Conservation (phyloP, 2,888 invertebrate genomes). For the Sipunculus nudus region DNA sequence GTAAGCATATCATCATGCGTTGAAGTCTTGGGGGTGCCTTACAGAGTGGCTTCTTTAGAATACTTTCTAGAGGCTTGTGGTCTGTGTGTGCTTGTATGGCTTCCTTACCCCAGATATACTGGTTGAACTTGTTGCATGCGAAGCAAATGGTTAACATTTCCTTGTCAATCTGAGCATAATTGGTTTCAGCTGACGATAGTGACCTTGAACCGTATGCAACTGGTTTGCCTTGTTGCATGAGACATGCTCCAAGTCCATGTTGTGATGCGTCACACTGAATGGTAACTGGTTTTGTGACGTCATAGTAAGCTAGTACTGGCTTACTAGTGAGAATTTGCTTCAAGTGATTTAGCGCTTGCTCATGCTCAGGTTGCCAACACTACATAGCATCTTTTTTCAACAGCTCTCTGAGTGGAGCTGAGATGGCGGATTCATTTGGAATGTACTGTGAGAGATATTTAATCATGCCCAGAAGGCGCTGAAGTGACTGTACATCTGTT, state of each 20-base stretch:
- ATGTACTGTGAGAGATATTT: constrained; percentile 34
- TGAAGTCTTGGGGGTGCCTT: constrained; percentile 28
- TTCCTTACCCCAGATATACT: constrained; percentile 30
- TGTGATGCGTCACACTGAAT: constrained; percentile 30
- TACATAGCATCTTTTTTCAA: constrained; percentile 20
- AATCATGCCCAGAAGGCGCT: constrained; percentile 29
- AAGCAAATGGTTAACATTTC: constrained; percentile 30
- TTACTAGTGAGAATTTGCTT: too few species aligned
- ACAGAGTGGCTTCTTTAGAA: constrained; percentile 15
- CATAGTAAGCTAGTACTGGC: constrained; percentile 33
- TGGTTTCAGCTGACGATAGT: constrained; percentile 28
- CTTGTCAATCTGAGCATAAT: constrained; percentile 37
- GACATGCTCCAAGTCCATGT: constrained; percentile 35
- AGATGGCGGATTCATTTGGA: constrained; percentile 33
- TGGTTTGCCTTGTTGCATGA: too few species aligned
- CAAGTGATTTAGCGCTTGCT: too few species aligned
- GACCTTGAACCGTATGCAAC: constrained; percentile 38
- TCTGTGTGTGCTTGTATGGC: constrained; percentile 32
- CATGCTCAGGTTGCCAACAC: constrained; percentile 15
- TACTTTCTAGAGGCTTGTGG: constrained; percentile 33
- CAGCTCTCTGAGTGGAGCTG: constrained; percentile 32
- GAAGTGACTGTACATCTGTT: constrained; percentile 15
- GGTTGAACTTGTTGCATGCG: constrained; percentile 29
- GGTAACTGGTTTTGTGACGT: neutral
- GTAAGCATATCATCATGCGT: constrained; percentile 22